Conservation (phyloP, 2,888 invertebrate species). For the Perithous albicinctus region DNA sequence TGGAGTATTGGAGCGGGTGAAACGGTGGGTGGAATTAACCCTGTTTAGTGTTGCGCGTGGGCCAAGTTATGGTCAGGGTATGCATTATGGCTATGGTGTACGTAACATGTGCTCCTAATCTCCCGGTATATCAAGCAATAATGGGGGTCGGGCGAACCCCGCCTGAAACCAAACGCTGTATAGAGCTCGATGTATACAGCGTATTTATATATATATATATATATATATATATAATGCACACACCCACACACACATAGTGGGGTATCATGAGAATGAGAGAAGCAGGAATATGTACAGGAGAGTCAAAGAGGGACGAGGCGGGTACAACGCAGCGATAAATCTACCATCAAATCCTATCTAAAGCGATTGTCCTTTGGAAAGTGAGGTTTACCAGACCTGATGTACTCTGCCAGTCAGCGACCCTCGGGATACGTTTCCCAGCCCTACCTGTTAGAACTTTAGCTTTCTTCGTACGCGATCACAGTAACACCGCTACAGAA, state of each 20-base stretch:
- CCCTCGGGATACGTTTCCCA: conserved; percentile 51
- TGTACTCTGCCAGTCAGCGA: conserved; percentile 59
- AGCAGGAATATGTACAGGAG: conserved; percentile 20
- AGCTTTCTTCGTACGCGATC: conserved; percentile 30
- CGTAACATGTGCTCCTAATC: conserved; percentile 83
- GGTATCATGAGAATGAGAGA: conserved; percentile 37
- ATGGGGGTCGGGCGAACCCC: conserved; percentile 69
- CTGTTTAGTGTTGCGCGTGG: conserved; percentile 47
- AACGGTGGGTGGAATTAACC: conserved; percentile 51
- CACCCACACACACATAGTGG: background rate
- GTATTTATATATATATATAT: conserved; percentile 7
- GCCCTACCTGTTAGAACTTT: conserved; percentile 47
- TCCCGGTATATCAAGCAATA: conserved; percentile 82
- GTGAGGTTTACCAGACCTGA: conserved; percentile 35
- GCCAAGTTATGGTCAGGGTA: conserved; percentile 58
- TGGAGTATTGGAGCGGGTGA: background rate
- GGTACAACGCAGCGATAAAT: conserved; percentile 72
- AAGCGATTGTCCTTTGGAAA: conserved; percentile 66
- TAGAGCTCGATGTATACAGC: conserved; percentile 24
- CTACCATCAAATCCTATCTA: conserved; percentile 75
- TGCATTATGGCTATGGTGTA: conserved; percentile 70
- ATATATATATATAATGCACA: too few species aligned
- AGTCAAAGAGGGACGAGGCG: conserved; percentile 42
- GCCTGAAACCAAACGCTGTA: conserved; percentile 68
- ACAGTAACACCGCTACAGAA: conserved; percentile 24